Conservation (phyloP, 1,140 invertebrate species). For the Calliphora vicina region DNA sequence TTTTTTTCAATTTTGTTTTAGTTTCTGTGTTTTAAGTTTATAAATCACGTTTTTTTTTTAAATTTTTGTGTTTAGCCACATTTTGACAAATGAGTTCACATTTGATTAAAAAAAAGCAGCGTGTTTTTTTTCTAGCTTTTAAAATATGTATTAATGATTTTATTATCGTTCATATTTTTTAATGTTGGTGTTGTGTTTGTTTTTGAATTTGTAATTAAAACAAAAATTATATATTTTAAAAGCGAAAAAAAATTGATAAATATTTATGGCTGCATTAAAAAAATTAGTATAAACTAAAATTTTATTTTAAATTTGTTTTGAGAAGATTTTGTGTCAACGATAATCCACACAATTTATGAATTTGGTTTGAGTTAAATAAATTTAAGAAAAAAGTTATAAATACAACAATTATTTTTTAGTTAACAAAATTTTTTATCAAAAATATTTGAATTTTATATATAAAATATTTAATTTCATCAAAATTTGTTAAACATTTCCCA, state of each 20-base stretch:
- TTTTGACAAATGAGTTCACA: conserved; percentile 13
- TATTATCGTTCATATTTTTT: neutral
- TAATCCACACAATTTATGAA: too few relatives aligned
- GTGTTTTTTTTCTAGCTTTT: neutral
- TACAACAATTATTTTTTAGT: too few relatives aligned
- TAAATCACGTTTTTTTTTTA: conserved; percentile 7
- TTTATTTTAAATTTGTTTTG: neutral
- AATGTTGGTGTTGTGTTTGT: neutral
- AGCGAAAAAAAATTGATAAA: neutral
- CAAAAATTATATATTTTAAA: neutral
- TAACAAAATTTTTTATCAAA: too few relatives aligned
- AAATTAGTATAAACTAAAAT: neutral
- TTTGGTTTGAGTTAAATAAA: too few relatives aligned
- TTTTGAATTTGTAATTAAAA: neutral
- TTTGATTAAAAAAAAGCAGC: neutral
- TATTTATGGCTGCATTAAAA: neutral
- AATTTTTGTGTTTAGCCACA: conserved; percentile 9
- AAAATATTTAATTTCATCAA: too few relatives aligned
- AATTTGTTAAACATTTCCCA: too few relatives aligned
- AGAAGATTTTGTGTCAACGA: too few relatives aligned
- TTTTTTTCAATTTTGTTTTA: neutral
- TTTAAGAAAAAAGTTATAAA: too few relatives aligned
- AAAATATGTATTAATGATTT: conserved; percentile 7
- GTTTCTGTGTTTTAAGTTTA: neutral
- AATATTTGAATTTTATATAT: too few relatives aligned